Base-by-base conservation (phyloP, 2,888 invertebrate genomes). In the Leptinotarsa rubiginosa region DNA sequence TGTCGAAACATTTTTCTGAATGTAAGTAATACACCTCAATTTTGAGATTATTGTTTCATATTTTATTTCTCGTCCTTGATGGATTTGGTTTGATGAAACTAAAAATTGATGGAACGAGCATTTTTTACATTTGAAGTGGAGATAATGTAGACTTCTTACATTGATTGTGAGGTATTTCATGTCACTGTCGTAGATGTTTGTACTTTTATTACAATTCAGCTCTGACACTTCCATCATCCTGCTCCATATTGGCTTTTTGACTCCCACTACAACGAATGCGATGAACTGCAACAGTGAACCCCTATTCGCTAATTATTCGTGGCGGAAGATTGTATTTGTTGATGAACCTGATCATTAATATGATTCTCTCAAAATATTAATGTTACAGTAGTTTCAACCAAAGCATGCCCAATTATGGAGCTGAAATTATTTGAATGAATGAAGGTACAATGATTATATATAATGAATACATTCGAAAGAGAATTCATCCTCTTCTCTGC, bases 371-470 rank as follows among this genome's bases (percentile, higher is more conserved):
- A 16, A 62, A 41, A 62, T 62, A 62, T 31, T 31, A 62, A 62
- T 41, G 31, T 59, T 10, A 22, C 56, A 59, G 22, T 62, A 31
- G 62, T 31, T 31, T 62, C 31, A 31, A 16, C 31, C 41, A 3
- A n/a, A 62, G 62, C 62, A 31, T 41, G 15, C n/a, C 62, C 41
- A 62, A 62, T 62, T 62, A 62, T 62, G 62, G 18, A 31, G 62
- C 10, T 10, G 4, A 1, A 41, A 7, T 25, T 41, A 62, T 31
- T 41, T 62, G 12, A 62, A 41, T 41, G n/a, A 62, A 62, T 62
- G 62, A 41, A 62, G 41, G 62, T 62, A 62, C 31, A 25, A 3
- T 41, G 31, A 62, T 62, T 31, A n/a, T 18, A 62, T 41, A n/a
- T 25, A 16, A 31, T 16, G 62, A n/a, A 13, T 16, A 62, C 25